Base-by-base conservation (phyloP, 2,888 invertebrate species). In the Cetonia aurata region DNA sequence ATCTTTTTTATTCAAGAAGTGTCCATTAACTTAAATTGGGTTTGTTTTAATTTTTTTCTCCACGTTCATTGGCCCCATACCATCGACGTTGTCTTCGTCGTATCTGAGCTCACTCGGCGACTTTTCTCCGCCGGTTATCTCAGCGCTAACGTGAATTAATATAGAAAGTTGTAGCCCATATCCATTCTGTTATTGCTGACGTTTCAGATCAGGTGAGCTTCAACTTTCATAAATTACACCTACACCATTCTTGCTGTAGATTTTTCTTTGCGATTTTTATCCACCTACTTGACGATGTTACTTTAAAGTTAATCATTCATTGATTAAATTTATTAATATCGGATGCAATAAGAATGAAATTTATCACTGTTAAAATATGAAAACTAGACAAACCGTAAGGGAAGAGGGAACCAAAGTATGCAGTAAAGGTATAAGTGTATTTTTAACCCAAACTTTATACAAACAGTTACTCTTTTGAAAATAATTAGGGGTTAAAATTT, bases 1-100 rank as follows among this genome's bases (percentile, higher is more conserved):
- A 76, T 76, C 76, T 77, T 73, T 75, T 75, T 73, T 70, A 69
- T 69, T 69, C 71, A 67, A 69, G 68, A 69, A 71, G 71, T 71
- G 68, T 71, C 71, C 71, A 71, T 71, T 71, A 71, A 71, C 69
- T 71, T 71, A 71, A 71, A 71, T 71, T 71, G 71, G 71, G 67
- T 71, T 71, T 71, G 71, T 71, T 71, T 71, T 71, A 71, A 56
- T 59, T 67, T 71, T 66, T 70, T 71, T 70, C 57, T 57, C 67
- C 19, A 57, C 70, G 53, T 56, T 56, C 56, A 25, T 67, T 55
- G 55, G 46, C 31, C 55, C 46, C 56, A 37, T 33, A 48, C 57
- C 57, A 19, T 19, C 67, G 19, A 25, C 56, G 33, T 15, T 15
- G 41, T 52, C 56, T 48, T 56, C 67, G 56, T 17, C 56, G 56